Percentiles rank a stretch among this genome's conserved stretches.
phyloP scores from a whole-genome alignment of 1,140 invertebrate genomes.

The Teleopsis dalmanni region DNA sequence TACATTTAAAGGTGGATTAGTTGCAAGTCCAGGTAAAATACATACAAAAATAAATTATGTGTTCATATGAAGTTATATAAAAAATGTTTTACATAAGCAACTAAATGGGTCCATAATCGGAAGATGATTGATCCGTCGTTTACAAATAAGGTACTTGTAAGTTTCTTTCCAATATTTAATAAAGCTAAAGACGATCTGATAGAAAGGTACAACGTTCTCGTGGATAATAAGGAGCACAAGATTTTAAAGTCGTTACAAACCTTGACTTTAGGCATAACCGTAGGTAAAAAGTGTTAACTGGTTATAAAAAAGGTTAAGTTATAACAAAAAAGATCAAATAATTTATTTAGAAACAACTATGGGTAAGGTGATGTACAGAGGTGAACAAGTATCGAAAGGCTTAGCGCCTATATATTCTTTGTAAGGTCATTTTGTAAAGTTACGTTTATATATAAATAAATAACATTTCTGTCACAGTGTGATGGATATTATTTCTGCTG shows the following conservation, averaged over 20 bases:
- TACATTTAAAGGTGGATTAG: no score
- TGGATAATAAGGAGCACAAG: not conserved
- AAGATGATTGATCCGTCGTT: slow-evolving; percentile 2
- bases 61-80: no score
- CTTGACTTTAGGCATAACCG: not conserved
- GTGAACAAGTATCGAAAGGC: slow-evolving; percentile 6
- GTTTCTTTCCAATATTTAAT: slow-evolving; percentile 6
- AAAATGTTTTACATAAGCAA: no score
- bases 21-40: no score
- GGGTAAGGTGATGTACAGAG: slow-evolving; percentile 6
- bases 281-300: not conserved
- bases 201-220: not conserved
- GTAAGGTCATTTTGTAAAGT: slow-evolving; percentile 2
- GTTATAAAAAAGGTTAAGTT: not conserved
- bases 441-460: not conserved
- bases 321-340: not conserved
- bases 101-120: slow-evolving; percentile 1
- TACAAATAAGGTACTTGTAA: not conserved
- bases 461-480: not conserved
- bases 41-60: no score
- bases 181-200: not conserved
- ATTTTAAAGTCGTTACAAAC: not conserved
- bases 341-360: slow-evolving; percentile 8
- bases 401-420: not conserved
- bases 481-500: not conserved